Percentiles rank a stretch among this genome's conserved stretches.
Conservation (phyloP, 2,888 invertebrate species). For the Aleiodes leptofemur region DNA sequence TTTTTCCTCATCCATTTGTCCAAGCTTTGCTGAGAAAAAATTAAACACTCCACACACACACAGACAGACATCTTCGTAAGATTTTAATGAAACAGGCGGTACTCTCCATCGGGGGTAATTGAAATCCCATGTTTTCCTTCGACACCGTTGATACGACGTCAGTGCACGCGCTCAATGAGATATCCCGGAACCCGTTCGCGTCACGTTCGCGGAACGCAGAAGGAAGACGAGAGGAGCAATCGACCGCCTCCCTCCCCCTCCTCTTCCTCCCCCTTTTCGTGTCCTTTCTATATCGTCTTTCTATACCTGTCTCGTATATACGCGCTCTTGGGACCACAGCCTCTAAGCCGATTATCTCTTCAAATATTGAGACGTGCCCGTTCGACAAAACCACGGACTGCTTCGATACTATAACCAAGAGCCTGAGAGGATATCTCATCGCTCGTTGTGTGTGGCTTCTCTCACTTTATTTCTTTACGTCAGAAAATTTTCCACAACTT, state of each 20-base stretch:
- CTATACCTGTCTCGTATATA: conserved; percentile 36
- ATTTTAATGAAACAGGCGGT: conserved; percentile 43
- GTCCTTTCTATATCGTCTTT: conserved; percentile 31
- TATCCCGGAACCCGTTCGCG: conserved; percentile 60
- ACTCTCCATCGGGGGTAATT: conserved; percentile 38
- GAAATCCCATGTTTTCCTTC: conserved; percentile 48
- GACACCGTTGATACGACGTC: conserved; percentile 41
- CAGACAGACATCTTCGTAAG: not conserved
- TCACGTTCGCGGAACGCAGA: conserved; percentile 62
- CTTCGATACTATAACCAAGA: conserved; percentile 42
- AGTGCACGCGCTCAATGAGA: conserved; percentile 47
- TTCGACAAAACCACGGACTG: conserved; percentile 50
- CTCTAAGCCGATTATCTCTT: conserved; percentile 70
- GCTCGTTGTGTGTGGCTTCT: conserved; percentile 38
- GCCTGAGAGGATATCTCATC: conserved; percentile 35
- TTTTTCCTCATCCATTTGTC: not conserved
- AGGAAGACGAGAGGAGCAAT: conserved; percentile 26
- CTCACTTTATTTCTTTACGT: conserved; percentile 29
- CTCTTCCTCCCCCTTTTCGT: conserved; percentile 16
- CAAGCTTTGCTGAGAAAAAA: too few relatives aligned
- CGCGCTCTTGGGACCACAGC: conserved; percentile 28
- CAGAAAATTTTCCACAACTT: conserved; percentile 32
- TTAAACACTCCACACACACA: not conserved
- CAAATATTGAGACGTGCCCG: conserved; percentile 70
- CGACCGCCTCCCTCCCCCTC: conserved; percentile 40